These are phyloP conservation scores for Stichopus chloronotus DNA, from an alignment of 35 echinoderm and acorn worm species.

Conservation along the genomic window DNA sequence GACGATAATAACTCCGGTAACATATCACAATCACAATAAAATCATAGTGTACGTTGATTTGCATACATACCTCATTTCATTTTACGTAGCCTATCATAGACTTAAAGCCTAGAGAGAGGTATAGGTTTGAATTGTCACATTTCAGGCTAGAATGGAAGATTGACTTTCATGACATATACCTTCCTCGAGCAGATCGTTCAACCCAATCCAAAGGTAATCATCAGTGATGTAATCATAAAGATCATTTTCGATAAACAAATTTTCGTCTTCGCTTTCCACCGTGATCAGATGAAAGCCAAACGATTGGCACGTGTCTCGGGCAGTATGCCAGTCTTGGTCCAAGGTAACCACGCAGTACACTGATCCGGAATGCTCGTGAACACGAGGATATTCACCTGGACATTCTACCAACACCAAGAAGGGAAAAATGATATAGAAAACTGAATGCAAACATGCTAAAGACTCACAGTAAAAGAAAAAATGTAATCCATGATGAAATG, in stretches of 20 bases:
- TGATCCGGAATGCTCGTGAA: background rate
- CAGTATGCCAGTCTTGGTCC: background rate
- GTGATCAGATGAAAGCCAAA: background rate
- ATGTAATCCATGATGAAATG: too few relatives aligned
- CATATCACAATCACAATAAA: too few relatives aligned
- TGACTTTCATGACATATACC: background rate
- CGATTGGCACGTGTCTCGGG: background rate
- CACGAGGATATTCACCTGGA: background rate
- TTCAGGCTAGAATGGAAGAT: too few relatives aligned
- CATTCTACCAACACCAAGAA: background rate
- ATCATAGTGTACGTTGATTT: too few relatives aligned
- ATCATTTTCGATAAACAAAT: background rate
- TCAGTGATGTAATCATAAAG: background rate
- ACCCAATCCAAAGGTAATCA: background rate
- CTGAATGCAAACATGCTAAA: too few relatives aligned
- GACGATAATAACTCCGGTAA: too few relatives aligned
- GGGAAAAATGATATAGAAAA: too few relatives aligned
- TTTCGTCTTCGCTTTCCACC: background rate
- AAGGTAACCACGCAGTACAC: background rate
- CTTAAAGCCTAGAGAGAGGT: too few relatives aligned
- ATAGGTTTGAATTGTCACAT: too few relatives aligned
- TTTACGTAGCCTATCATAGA: too few relatives aligned
- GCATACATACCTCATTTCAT: too few relatives aligned
- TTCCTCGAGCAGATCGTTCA: background rate
- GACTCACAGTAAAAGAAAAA: too few relatives aligned